These are phyloP conservation scores for Butorides virescens DNA, from an alignment of 2,113 vertebrate species.

Conservation along the genomic window DNA sequence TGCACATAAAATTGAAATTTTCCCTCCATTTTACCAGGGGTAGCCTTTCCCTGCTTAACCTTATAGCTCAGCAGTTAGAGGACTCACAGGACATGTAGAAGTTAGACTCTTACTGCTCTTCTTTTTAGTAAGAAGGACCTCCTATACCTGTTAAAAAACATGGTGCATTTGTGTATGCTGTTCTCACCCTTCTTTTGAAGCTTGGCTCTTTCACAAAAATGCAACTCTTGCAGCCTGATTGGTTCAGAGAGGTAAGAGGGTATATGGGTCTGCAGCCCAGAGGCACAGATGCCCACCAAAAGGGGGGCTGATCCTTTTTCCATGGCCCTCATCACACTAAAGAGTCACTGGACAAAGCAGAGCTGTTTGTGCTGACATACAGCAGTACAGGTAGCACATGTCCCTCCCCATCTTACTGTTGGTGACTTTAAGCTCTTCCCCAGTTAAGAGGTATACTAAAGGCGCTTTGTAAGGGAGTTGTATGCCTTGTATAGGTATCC, in stretches of 20 bases:
- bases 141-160: not conserved
- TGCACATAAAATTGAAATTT: not conserved
- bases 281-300: not conserved
- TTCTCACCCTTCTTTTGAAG: not conserved
- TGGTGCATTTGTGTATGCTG: fast-evolving
- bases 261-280: not conserved
- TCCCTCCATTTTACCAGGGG: not conserved
- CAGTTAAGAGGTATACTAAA: not conserved
- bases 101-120: not conserved
- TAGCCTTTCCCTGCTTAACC: not conserved
- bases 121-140: not conserved
- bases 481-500: not conserved
- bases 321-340: not conserved
- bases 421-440: not conserved
- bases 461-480: not conserved
- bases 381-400: not conserved
- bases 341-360: not conserved
- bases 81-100: not conserved
- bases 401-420: not conserved
- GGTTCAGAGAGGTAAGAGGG: not conserved
- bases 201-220: not conserved
- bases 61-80: not conserved
- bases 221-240: not conserved
- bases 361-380: not conserved
- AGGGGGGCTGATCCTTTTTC: not conserved